Percentiles rank a stretch among this genome's conserved stretches.
Evolutionary conservation across 2,797 vertebrate species (phyloP).

Genomic region (Xenentodon cancila): DNA sequence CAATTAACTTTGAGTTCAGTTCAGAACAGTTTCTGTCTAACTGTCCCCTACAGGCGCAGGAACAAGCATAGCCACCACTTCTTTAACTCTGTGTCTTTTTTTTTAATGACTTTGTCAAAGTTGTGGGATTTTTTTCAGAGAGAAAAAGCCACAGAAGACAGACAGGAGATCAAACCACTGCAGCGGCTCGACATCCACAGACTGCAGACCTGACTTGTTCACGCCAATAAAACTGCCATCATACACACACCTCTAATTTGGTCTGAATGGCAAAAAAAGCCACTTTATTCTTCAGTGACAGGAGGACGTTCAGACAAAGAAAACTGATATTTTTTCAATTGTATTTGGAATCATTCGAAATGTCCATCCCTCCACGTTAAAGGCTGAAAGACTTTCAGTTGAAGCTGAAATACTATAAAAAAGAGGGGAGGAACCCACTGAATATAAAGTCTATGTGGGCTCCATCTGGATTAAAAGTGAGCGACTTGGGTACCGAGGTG

Average conservation of each 20-base stretch:
- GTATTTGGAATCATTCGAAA: no score
- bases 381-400: no score
- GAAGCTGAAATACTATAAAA: no score
- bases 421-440: no score
- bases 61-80: constrained; percentile 1
- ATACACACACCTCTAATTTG: not conserved
- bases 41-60: not conserved
- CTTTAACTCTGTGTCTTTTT: not conserved
- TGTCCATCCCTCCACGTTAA: no score
- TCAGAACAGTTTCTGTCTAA: constrained; percentile 11
- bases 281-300: not conserved
- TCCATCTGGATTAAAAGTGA: no score
- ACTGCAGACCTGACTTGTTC: constrained; percentile 47
- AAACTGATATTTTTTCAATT: no score
- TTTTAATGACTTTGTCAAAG: constrained; percentile 44
- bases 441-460: no score
- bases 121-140: constrained; percentile 63
- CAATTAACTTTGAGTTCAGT: constrained; percentile 29
- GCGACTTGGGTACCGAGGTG: no score
- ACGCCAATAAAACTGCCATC: constrained; percentile 8
- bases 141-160: constrained; percentile 7
- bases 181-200: constrained; percentile 40
- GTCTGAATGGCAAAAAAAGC: not conserved
- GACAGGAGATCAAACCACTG: constrained; percentile 45
- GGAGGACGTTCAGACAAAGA: no score